Evolutionary conservation across 2,888 invertebrate species (phyloP).

Genomic region (Caprella mutica): DNA sequence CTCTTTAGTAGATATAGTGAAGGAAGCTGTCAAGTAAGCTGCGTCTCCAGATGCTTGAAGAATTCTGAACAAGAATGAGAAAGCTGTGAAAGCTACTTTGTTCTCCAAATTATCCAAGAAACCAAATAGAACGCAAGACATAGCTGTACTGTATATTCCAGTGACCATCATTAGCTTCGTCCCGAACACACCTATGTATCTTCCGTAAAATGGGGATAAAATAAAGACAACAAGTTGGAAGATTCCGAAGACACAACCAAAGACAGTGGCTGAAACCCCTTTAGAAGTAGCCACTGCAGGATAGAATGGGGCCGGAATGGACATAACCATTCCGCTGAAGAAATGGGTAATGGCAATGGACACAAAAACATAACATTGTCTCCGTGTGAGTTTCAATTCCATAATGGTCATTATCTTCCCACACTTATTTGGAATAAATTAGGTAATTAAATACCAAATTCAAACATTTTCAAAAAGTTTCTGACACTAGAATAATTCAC

Average conservation of each 20-base stretch:
- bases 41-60: conserved; percentile 75
- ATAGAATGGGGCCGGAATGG: not conserved
- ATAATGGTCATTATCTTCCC: no score
- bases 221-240: conserved; percentile 73
- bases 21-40: conserved; percentile 71
- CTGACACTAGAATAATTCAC: no score
- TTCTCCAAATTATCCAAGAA: conserved; percentile 49
- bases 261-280: conserved; percentile 68
- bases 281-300: conserved; percentile 56
- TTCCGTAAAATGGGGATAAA: conserved; percentile 60
- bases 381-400: not conserved
- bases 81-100: conserved; percentile 51
- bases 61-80: conserved; percentile 44
- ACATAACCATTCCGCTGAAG: not conserved
- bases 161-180: conserved; percentile 68
- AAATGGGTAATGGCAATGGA: not conserved
- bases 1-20: conserved; percentile 74
- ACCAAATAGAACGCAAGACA: conserved; percentile 73
- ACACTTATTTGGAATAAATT: no score
- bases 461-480: no score
- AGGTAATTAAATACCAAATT: no score
- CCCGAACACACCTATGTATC: conserved; percentile 62
- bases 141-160: conserved; percentile 69
- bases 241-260: conserved; percentile 74
- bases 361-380: not conserved